These are phyloP conservation scores for Scatophagus argus DNA, from an alignment of 2,113 vertebrate genomes.

Conservation along the genomic window DNA sequence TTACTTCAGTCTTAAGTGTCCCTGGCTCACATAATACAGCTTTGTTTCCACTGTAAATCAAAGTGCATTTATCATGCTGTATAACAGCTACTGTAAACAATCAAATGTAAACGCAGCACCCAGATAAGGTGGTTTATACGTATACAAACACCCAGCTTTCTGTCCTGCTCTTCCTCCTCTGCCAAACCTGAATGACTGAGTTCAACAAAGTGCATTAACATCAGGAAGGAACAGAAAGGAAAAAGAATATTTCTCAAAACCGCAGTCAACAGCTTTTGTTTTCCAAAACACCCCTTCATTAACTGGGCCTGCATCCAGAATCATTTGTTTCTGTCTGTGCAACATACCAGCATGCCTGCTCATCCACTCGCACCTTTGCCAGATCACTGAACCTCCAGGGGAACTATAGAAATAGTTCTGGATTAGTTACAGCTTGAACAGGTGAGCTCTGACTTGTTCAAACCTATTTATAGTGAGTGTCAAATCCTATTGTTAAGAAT, in stretches of 20 bases:
- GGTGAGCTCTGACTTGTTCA: slow-evolving; percentile 64
- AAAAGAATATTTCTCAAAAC: slow-evolving; percentile 42
- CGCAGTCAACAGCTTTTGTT: slow-evolving; percentile 30
- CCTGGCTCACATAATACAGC: slow-evolving; percentile 35
- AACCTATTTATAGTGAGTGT: slow-evolving; percentile 55
- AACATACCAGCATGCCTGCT: slow-evolving; percentile 35
- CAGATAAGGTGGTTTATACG: slow-evolving; percentile 17
- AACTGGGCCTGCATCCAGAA: slow-evolving; percentile 25
- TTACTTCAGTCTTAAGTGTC: slow-evolving; percentile 45
- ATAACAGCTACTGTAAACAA: slow-evolving; percentile 45
- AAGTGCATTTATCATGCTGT: slow-evolving; percentile 18
- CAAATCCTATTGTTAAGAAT: slow-evolving; percentile 69
- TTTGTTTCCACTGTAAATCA: slow-evolving; percentile 49
- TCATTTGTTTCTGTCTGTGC: slow-evolving; percentile 11
- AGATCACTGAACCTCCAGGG: slow-evolving; percentile 44
- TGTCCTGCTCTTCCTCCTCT: slow-evolving; percentile 10
- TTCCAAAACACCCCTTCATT: neutral
- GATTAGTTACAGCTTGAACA: slow-evolving; percentile 71
- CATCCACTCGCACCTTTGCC: slow-evolving; percentile 52
- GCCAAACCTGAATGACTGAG: slow-evolving; percentile 5
- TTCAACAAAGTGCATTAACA: slow-evolving; percentile 16
- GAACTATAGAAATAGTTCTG: slow-evolving; percentile 52
- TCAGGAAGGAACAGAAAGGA: neutral
- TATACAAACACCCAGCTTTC: neutral
- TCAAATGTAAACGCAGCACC: slow-evolving; percentile 34